Base-by-base conservation (phyloP, 2,113 vertebrate species). In the rat (Rattus norvegicus) region DNA sequence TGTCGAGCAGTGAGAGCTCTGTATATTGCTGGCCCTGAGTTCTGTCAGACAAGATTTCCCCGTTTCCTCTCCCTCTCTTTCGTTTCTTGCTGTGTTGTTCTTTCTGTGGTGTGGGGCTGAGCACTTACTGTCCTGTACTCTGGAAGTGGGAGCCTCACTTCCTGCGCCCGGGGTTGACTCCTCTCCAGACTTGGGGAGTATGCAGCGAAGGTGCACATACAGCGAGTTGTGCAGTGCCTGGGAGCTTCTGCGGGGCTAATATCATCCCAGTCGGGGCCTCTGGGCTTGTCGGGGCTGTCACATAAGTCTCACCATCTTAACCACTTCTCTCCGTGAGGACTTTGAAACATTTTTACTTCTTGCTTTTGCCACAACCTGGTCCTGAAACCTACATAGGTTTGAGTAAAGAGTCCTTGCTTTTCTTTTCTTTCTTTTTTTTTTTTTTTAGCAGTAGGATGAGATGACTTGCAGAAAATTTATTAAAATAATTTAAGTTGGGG, bases 11-110 rank as follows among this genome's bases (percentile, higher is more conserved):
- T 36, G 36, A 3, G 30, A 4, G 24, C 36, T 33, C 39, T 3
- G 3, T 5, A 0, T 24, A 0, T 24, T 39, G n/a, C 13, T 52
- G n/a, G 65, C 12, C 4, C 1, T 3, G 4, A 67, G 73, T 61
- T 72, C n/a, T 63, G 61, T 85, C 16, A 10, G 13, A 73, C 3
- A 2, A 20, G 8, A 10, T 73, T 33, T 24, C 24, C 30, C 73
- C 3, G 28, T 12, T 12, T 52, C 30, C 26, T 67, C 20, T 8
- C 1, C 2, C 16, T 36, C 54, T 79, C 69, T 20, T 28, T 22
- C n/a, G 56, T 56, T 43, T 22, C 28, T 75, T 76, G 56, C 47
- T 26, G 4, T 7, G 43, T n/a, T 65, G 16, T 77, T 83, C n/a
- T 49, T 49, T 56, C 67, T 24, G 26, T 81, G 73, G 6, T 16